Percentiles rank a stretch among this genome's conserved stretches.
These are phyloP conservation scores for Falcunculus frontatus DNA, from an alignment of 2,113 vertebrate species.

Conservation along the genomic window DNA sequence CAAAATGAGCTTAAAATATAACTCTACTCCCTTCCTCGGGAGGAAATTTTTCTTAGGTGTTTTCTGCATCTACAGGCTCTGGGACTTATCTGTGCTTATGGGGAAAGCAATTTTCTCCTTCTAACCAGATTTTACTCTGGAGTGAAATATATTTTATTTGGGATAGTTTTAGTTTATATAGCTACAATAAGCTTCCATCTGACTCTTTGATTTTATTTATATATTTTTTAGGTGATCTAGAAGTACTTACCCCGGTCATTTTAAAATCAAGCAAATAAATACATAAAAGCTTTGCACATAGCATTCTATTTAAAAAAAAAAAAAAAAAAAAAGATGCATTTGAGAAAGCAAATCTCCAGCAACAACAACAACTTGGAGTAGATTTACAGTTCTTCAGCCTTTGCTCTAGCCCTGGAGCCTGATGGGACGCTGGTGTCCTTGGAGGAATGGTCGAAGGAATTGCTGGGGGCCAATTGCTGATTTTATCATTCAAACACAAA, in stretches of 20 bases:
- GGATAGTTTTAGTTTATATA: conserved; percentile 20
- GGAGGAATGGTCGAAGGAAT: conserved; percentile 83
- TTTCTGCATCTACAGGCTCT: conserved; percentile 17
- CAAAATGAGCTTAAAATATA: conserved; percentile 4
- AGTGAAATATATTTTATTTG: conserved; percentile 67
- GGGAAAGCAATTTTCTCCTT: conserved; percentile 57
- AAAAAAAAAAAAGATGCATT: background rate
- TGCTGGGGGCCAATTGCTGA: conserved; percentile 82
- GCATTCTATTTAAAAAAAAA: background rate
- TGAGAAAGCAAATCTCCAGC: background rate
- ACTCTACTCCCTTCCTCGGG: background rate
- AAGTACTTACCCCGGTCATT: conserved; percentile 53
- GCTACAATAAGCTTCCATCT: conserved; percentile 23
- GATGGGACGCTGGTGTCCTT: conserved; percentile 84
- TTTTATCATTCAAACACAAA: conserved; percentile 91
- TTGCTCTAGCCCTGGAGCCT: conserved; percentile 75
- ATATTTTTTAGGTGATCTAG: background rate
- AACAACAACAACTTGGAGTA: conserved; percentile 71
- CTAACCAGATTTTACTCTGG: conserved; percentile 69
- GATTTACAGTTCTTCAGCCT: conserved; percentile 77
- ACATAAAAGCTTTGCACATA: background rate
- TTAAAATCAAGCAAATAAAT: conserved; percentile 49
- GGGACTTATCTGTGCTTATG: conserved; percentile 44
- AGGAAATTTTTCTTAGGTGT: background rate
- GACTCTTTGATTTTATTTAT: conserved; percentile 1